Base-by-base conservation (phyloP, 1,140 invertebrate species). In the Chelonus insularis region DNA sequence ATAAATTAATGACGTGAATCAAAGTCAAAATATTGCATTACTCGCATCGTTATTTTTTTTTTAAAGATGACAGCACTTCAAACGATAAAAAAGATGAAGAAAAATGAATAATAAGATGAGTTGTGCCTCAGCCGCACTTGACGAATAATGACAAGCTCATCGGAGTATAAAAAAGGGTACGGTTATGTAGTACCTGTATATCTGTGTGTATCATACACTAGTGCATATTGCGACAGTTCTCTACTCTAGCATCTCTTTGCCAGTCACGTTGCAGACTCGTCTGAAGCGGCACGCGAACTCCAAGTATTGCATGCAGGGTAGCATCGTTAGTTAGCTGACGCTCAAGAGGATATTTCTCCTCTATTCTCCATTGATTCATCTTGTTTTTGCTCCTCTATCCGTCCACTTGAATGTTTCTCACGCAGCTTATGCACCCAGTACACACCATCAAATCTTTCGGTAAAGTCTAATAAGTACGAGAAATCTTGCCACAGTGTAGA, bases 301-400 rank as follows among this genome's bases (percentile, higher is more conserved):
- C 56, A 39, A 57, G 56, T 57, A 57, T 57, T 3, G 12, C 43
- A 57, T 57, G 56, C 8, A 47, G 25, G 43, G 12, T 29, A 57
- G 56, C 43, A 57, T 57, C 56, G 56, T 57, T 57, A 57, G 56
- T 57, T 57, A 57, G 56, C 56, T 47, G 23, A 29, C 23, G n/a
- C 56, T 57, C 43, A 11, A 57, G 56, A 47, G 56, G 25, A 48
- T 32, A n/a, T 47, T 57, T 32, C 39, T 39, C 39, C 45, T 18
- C 14, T 57, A n/a, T 5, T 51, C 18, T 43, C 12, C 20, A 39
- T 39, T 54, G 20, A 14, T 56, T 11, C 37, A 16, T 54, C 32
- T 54, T 54, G 34, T 54, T 37, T 54, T 11, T 52, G 21, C 21
- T 18, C 14, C 34, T 55, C 43, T 29, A 47, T 8, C 34, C 41